Evolutionary conservation across 2,113 vertebrate genomes (phyloP).

Genomic region (Psittacula cyanocephala): DNA sequence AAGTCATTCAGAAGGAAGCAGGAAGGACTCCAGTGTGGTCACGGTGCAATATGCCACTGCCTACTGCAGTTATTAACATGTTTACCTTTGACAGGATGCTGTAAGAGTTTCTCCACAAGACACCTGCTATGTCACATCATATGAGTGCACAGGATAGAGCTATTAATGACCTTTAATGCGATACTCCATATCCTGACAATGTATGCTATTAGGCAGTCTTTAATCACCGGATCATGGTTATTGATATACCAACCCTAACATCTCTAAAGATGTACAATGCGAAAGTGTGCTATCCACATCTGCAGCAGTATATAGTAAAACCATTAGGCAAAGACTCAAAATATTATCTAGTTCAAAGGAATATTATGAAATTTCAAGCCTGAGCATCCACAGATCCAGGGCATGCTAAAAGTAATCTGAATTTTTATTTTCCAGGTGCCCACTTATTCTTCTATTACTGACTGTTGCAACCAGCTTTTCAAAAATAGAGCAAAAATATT

Average conservation of each 20-base stretch:
- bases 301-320: neutral
- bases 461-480: neutral
- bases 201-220: neutral
- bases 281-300: neutral
- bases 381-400: neutral
- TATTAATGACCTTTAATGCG: conserved; percentile 5
- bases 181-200: neutral
- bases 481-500: neutral
- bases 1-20: neutral
- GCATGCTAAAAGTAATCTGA: neutral
- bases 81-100: conserved; percentile 5
- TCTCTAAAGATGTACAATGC: neutral
- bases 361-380: neutral
- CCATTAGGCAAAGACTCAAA: neutral
- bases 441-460: neutral
- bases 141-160: neutral
- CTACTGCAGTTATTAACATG: neutral
- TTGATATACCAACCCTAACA: neutral
- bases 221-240: neutral
- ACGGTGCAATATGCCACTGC: neutral
- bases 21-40: neutral
- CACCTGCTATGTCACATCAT: conserved; percentile 18
- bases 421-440: neutral
- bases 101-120: neutral
- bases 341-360: neutral